Base-by-base conservation (phyloP, 2,888 invertebrate species). In the Nematopogon swammerdamellus region DNA sequence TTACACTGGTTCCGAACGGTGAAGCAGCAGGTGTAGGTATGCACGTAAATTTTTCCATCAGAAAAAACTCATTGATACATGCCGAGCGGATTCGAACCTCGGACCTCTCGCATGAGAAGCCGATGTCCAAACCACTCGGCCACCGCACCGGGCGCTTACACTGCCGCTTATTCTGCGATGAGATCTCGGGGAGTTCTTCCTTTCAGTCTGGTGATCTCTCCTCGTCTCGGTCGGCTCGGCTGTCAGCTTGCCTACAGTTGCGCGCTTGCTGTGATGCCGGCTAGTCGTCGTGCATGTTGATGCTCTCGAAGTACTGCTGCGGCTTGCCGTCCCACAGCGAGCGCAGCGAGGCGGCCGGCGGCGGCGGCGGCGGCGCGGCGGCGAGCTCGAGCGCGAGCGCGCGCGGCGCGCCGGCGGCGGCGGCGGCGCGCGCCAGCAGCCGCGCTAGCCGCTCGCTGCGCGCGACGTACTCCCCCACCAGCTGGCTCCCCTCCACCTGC, bases 261-360 rank as follows among this genome's bases (percentile, higher is more conserved):
- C 49, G 16, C 52, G 56, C 6, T 52, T 55, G 16, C 50, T 36
- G 49, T 53, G 56, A 17, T 60, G n/a, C n/a, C n/a, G n/a, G n/a
- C n/a, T n/a, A n/a, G n/a, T n/a, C 63, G 45, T 80, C 83, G 63
- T 85, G 84, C n/a, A n/a, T n/a, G 52, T 70, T 63, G 67, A 88
- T 86, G 66, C 87, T 88, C 66, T 88, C 88, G 63, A 87, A 88
- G 65, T 85, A 88, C 51, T 70, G 74, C 61, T 66, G 80, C 58
- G 70, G 75, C 60, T 63, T 73, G 58, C 63, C 79, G 64, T 68
- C 77, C 86, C 80, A 87, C 60, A 80, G 74, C 60, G 70, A 82
- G 73, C 45, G 74, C 79, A 55, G 58, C 66, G 19, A 65, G 60
- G 6, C 56, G 58, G 53, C 56, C 58, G 50, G 60, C 59, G 11